Percentiles rank a stretch among this genome's conserved stretches.
Conservation (phyloP, 2,113 vertebrate genomes). For the Passerina amoena region DNA sequence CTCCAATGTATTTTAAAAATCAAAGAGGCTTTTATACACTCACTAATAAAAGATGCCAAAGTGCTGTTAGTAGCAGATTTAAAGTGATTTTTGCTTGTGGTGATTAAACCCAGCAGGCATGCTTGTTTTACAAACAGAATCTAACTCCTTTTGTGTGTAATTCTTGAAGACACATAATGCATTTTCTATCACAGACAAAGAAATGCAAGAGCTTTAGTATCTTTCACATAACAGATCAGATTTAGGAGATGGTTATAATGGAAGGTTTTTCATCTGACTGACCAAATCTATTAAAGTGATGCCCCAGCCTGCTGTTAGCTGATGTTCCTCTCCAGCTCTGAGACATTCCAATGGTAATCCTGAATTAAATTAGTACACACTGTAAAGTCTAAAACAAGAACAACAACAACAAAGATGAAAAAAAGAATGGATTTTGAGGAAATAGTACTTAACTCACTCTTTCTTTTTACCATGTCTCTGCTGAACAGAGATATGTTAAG, state of each 20-base stretch:
- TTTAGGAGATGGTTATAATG: background rate
- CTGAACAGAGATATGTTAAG: background rate
- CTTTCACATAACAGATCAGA: background rate
- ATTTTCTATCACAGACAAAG: background rate
- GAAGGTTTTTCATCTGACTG: conserved; percentile 6
- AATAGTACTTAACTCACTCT: background rate
- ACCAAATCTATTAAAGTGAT: background rate
- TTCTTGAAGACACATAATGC: background rate
- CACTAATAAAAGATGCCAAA: conserved; percentile 53
- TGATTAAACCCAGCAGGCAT: conserved; percentile 58
- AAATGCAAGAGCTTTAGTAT: background rate
- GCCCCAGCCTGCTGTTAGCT: background rate
- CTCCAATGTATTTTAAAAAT: conserved; percentile 59
- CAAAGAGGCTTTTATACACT: conserved; percentile 43
- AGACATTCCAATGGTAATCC: background rate
- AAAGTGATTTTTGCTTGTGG: conserved; percentile 53
- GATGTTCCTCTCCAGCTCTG: background rate
- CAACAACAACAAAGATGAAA: background rate
- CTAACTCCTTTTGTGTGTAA: background rate
- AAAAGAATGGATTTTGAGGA: background rate
- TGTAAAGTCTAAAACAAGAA: background rate
- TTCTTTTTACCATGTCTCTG: background rate
- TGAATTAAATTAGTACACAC: background rate
- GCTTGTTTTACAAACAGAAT: conserved; percentile 53
- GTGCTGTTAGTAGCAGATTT: conserved; percentile 41